phyloP scores from a whole-genome alignment of 1,140 invertebrate genomes.

The Tachypleus tridentatus region DNA sequence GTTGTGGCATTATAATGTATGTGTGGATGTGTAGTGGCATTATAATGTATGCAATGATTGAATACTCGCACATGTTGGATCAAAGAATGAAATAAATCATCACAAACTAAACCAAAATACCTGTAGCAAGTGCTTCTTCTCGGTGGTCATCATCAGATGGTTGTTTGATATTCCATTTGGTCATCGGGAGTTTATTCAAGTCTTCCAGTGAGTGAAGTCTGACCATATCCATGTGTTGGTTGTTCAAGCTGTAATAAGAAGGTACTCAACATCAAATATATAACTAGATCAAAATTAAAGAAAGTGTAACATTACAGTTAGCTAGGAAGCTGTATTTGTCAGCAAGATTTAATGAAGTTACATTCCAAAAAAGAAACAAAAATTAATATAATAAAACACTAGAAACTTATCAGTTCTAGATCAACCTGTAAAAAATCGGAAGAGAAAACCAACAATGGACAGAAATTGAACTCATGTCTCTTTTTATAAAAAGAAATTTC shows the following conservation, averaged over 20 bases:
- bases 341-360: no score
- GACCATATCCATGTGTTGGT: conserved; percentile 17
- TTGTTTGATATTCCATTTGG: conserved; percentile 21
- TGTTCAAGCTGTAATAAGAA: conserved; percentile 9
- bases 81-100: neutral
- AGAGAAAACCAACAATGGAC: no score
- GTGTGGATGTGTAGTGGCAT: neutral
- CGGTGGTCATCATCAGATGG: conserved; percentile 7
- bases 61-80: neutral
- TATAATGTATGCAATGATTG: neutral
- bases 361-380: no score
- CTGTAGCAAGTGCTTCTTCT: conserved; percentile 18
- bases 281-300: no score
- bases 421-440: no score
- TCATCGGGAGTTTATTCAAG: conserved; percentile 13
- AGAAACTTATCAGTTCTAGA: no score
- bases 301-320: no score
- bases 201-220: conserved; percentile 20
- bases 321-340: no score
- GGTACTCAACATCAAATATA: no score
- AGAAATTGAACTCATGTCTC: no score
- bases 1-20: neutral
- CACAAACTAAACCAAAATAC: conserved; percentile 5
- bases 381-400: no score
- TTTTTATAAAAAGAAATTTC: no score